phyloP scores from a whole-genome alignment of 2,797 vertebrate genomes.

The Pseudochromis fuscus region DNA sequence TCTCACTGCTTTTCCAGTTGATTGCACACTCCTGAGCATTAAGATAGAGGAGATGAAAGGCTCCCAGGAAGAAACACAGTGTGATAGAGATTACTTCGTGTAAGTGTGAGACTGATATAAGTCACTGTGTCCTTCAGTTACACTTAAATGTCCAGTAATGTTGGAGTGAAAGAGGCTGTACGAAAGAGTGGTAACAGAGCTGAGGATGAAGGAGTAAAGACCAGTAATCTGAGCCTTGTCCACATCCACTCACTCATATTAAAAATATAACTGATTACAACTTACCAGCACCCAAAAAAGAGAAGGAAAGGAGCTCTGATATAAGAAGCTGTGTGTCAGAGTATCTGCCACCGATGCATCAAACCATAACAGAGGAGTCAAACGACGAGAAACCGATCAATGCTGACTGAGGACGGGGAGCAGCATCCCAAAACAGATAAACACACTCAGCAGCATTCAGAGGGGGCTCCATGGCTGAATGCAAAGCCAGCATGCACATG shows the following conservation, averaged over 20 bases:
- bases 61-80: constrained; percentile 6
- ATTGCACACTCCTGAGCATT: constrained; percentile 16
- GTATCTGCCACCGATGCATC: constrained; percentile 16
- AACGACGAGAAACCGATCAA: constrained; percentile 54
- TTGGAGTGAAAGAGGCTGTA: constrained; percentile 3
- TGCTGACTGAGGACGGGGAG: constrained; percentile 38
- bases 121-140: constrained; percentile 3
- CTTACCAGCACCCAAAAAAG: not conserved
- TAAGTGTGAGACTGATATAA: constrained; percentile 17
- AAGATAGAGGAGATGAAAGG: constrained; percentile 18
- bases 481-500: constrained; percentile 27
- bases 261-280: no score
- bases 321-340: constrained; percentile 1
- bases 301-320: not conserved
- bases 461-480: constrained; percentile 46
- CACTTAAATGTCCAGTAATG: constrained; percentile 23
- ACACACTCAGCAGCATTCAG: constrained; percentile 32
- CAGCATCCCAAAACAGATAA: constrained; percentile 50
- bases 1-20: constrained; percentile 28
- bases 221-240: not conserved
- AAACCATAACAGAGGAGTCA: constrained; percentile 21
- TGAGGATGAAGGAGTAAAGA: constrained; percentile 22
- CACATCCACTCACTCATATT: constrained; percentile 10
- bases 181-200: not conserved
- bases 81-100: constrained; percentile 6